A percentile compares a stretch with the other conserved stretches of the same genome.
These are phyloP conservation scores for Molossus molossus DNA, from an alignment of 2,797 vertebrate genomes.

Conservation along the genomic window DNA sequence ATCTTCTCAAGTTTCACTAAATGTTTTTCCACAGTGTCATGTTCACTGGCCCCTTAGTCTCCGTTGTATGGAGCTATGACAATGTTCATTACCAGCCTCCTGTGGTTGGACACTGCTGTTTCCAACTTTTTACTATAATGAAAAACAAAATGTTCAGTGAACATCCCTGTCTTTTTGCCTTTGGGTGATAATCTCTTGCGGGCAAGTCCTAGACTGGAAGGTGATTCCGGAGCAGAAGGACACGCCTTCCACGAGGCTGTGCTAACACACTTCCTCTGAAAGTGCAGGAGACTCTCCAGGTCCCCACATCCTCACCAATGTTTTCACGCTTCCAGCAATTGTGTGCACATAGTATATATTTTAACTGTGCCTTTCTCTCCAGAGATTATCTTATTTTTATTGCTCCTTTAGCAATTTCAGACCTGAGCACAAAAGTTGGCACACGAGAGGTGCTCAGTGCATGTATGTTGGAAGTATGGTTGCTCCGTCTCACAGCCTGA, in stretches of 20 bases:
- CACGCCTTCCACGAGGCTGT: not conserved
- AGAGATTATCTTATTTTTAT: not conserved
- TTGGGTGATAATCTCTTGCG: not conserved
- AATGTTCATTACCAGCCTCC: not conserved
- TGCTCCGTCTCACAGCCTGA: fast-evolving
- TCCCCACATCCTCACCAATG: not conserved
- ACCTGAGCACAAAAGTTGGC: not conserved
- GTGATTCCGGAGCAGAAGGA: not conserved
- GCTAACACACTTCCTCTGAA: not conserved
- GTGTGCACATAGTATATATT: not conserved
- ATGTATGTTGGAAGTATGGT: fast-evolving
- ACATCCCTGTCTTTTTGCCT: not conserved
- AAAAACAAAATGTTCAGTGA: fast-evolving
- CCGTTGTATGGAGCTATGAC: not conserved
- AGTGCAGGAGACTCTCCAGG: too few relatives aligned
- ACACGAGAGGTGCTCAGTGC: not conserved
- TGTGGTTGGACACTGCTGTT: not conserved
- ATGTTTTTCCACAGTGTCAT: not conserved
- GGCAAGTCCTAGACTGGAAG: not conserved
- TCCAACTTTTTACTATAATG: not conserved
- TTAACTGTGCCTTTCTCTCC: conserved; percentile 10
- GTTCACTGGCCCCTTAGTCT: not conserved
- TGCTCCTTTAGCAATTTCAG: not conserved
- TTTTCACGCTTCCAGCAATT: not conserved
- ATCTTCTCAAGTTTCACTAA: not conserved